Percentiles rank a stretch among this genome's conserved stretches.
These are phyloP conservation scores for Xenops minutus DNA, from an alignment of 2,797 vertebrate genomes.

Conservation along the genomic window DNA sequence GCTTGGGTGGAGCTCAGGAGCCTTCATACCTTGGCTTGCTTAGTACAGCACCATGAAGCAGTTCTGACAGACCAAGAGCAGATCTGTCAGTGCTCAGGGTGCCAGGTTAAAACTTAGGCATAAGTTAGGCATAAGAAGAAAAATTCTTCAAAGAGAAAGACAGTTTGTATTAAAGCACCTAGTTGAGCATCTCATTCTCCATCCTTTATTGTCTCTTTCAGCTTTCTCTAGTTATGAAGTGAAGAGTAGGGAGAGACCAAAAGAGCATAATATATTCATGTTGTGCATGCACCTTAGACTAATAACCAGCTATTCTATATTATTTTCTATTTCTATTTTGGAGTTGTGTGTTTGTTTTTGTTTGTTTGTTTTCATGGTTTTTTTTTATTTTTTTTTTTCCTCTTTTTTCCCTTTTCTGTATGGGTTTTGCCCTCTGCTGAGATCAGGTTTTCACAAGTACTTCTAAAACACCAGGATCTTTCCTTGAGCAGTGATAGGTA, in stretches of 20 bases:
- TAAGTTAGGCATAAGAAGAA: neutral
- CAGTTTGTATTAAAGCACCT: neutral
- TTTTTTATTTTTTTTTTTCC: neutral
- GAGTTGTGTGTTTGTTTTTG: neutral
- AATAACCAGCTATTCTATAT: neutral
- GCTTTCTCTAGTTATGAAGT: neutral
- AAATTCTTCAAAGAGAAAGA: neutral
- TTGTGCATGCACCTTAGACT: neutral
- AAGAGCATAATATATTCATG: neutral
- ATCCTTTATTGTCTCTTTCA: neutral
- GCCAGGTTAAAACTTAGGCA: neutral
- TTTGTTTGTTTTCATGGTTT: neutral
- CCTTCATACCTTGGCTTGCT: neutral
- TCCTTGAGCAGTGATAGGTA: neutral
- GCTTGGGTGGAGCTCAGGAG: neutral
- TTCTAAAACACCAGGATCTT: neutral
- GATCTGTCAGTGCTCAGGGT: neutral
- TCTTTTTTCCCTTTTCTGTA: neutral
- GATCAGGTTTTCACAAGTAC: neutral
- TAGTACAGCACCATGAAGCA: neutral
- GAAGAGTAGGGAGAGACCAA: neutral
- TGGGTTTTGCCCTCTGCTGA: neutral
- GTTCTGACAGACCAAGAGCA: neutral
- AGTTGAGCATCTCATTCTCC: neutral
- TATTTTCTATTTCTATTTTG: neutral